A percentile compares a stretch with the other conserved stretches of the same genome.
Evolutionary conservation across 2,888 invertebrate species (phyloP).

Genomic region (Pediacus dermestoides): DNA sequence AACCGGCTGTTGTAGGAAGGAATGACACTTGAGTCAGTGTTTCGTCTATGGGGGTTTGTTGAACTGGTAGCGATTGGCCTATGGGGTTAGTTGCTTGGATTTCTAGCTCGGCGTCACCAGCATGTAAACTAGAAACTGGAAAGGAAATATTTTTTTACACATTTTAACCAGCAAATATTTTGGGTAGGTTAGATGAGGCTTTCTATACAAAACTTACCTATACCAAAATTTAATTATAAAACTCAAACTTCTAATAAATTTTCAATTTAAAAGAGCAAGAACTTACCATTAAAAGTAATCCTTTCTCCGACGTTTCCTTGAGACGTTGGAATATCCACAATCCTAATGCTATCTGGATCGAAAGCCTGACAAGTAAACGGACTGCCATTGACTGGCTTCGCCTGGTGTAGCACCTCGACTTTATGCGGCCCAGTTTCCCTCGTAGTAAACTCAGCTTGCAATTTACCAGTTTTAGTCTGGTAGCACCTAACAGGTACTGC

Average conservation of each 20-base stretch:
- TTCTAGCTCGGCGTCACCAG: slow-evolving; percentile 81
- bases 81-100: slow-evolving; percentile 84
- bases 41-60: slow-evolving; percentile 69
- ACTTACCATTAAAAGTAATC: slow-evolving; percentile 73
- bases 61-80: slow-evolving; percentile 77
- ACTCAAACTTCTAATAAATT: no score
- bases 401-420: slow-evolving; percentile 84
- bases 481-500: slow-evolving; percentile 68
- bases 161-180: no score
- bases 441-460: slow-evolving; percentile 90
- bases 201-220: no score
- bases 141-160: no score
- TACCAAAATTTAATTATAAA: no score
- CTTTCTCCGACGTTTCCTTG: slow-evolving; percentile 79
- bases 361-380: slow-evolving; percentile 92
- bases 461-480: slow-evolving; percentile 91
- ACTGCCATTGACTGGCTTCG: slow-evolving; percentile 86
- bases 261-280: no score
- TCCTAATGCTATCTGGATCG: slow-evolving; percentile 77
- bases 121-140: slow-evolving; percentile 75
- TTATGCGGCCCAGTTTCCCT: slow-evolving; percentile 65
- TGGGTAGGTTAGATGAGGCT: no score
- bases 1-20: slow-evolving; percentile 79
- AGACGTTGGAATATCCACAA: slow-evolving; percentile 72
- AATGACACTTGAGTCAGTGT: slow-evolving; percentile 73